Base-by-base conservation (phyloP, 1,140 invertebrate species). In the Bacillus rossius region DNA sequence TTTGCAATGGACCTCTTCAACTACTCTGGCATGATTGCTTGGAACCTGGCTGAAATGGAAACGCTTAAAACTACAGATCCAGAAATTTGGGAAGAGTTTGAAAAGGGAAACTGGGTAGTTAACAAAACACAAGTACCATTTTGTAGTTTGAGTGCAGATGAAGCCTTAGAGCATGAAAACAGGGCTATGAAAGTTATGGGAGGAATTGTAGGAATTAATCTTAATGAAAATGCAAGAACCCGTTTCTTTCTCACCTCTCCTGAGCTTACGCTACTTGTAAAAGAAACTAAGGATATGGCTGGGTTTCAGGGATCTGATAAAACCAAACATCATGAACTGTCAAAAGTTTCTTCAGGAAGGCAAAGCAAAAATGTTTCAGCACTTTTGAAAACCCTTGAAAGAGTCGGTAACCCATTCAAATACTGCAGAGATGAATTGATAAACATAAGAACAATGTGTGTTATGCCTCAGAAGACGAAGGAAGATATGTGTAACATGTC, bases 191-290 rank as follows among this genome's bases (percentile, higher is more conserved):
- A 53, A 53, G 8, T 53, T 20, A 34, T 22, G 34, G 51, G 8
- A 10, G 8, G 51, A 34, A 26, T 22, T 17, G 51, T 53, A 41
- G 10, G 51, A 22, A 53, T 53, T 19, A 10, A 16, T 14, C 34
- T 53, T 23, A 53, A 53, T 22, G 8, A 40, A 38, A 26, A 38
- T 19, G 51, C 51, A 53, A 53, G 51, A 19, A 38, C 23, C 40
- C 51, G 23, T 53, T 53, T 53, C 51, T 40, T 53, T 19, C 34
- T 53, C 22, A 53, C 16, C 34, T 53, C 51, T 53, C 23, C 51
- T 53, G 51, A 53, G 20, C 51, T 53, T 38, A 26, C 20, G 3
- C 14, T 2, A 8, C 10, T 53, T 7, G 23, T 53, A n/a, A 38
- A 53, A 53, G 51, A 53, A 26, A 13, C 51, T 7, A 29, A 53